Evolutionary conservation across 2,888 invertebrate genomes (phyloP), one percentile per base, ranked within the genome.

Genomic region (Atherix ibis): DNA sequence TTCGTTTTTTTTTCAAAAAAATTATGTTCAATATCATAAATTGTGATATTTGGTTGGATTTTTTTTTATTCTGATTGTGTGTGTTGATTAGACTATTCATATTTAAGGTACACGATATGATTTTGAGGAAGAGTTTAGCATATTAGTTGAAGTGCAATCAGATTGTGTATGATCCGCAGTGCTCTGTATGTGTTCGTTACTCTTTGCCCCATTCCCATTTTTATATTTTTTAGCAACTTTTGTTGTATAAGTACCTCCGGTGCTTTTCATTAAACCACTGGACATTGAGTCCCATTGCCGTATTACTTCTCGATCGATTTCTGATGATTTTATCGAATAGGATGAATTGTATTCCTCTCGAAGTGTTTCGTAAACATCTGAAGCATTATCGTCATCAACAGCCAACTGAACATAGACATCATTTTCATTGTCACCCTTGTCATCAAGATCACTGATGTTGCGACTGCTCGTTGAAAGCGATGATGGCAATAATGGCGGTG

Each of bases 251-350:
- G 58, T 59, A 52, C 61, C 63, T 50, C 56, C 58, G 14, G 49
- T 48, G 43, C 64, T 65, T 45, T 63, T 73, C 70, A 75, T 71
- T 47, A 77, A 65, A 43, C 74, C 84, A 66, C 84, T 84, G 39
- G 85, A 85, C 75, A 85, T 72, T 49, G 84, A 70, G 63, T 85
- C 85, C 85, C 85, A 85, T 53, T 85, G 85, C 34, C 85, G 70
- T 47, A 85, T 68, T 46, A 80, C 84, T 63, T 85, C 85, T 48
- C 85, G 73, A 64, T 85, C 85, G 49, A 84, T 73, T 57, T 74
- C 74, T 47, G 69, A 66, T 34, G 66, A 67, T 42, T 65, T 61
- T 48, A 67, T 47, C 2, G 58, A 58, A 18, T 56, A 47, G 41
- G 51, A 54, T 24, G 48, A 50, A 27, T 48, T 50, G 4, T 50